phyloP scores from a whole-genome alignment of 23 tunicate genomes.

The Ciona savignyi region DNA sequence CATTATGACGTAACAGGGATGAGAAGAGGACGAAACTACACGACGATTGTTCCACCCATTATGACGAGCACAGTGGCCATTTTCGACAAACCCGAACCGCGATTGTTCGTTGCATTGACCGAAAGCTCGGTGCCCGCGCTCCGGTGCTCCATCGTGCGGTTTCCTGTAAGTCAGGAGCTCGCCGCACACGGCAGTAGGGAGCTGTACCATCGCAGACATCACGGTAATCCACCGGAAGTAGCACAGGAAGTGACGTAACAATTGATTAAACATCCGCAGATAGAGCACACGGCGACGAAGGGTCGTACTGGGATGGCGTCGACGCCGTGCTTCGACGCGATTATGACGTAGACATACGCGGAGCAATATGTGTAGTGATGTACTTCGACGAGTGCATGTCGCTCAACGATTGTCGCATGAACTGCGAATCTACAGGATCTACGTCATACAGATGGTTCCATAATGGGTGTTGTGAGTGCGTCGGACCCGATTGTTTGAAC shows the following conservation, averaged over 20 bases:
- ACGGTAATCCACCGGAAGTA: not conserved
- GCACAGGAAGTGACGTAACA: too few relatives aligned
- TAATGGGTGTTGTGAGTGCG: conserved; percentile 94
- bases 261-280: too few relatives aligned
- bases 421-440: conserved; percentile 78
- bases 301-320: conserved; percentile 54
- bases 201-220: not conserved
- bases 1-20: too few relatives aligned
- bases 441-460: conserved; percentile 84
- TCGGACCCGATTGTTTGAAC: conserved; percentile 64
- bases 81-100: conserved; percentile 48
- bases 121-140: conserved; percentile 48
- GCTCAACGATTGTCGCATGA: conserved; percentile 49
- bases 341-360: conserved; percentile 22
- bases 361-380: conserved; percentile 50
- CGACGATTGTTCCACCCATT: conserved; percentile 50
- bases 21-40: conserved; percentile 49
- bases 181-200: conserved; percentile 38
- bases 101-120: conserved; percentile 39
- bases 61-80: conserved; percentile 47
- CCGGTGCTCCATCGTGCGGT: conserved; percentile 60
- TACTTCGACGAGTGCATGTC: conserved; percentile 78
- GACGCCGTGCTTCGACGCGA: conserved; percentile 42
- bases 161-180: conserved; percentile 57
- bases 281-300: not conserved